Base-by-base conservation (phyloP, 2,888 invertebrate genomes). In the Plagiodera versicolora region DNA sequence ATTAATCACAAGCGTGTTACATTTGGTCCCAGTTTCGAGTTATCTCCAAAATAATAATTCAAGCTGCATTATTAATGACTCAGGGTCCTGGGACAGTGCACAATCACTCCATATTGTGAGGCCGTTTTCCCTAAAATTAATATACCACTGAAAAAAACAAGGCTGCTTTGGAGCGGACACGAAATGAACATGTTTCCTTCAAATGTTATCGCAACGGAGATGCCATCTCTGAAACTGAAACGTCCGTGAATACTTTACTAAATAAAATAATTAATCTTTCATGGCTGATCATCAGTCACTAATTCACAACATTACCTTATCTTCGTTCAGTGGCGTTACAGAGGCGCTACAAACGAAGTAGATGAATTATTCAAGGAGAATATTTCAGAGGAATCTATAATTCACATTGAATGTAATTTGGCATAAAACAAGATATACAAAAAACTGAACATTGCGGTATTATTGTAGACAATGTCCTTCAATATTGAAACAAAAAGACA, bases 111-210 rank as follows among this genome's bases (percentile, higher is more conserved):
- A 24, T 24, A 24, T 24, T 24, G 24, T 24, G 3, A 6, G 24
- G 62, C 50, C 60, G 62, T 60, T 62, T 60, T 35, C 19, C 46
- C 58, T 16, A 65, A 65, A 60, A 71, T 71, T 66, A 71, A 71
- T 71, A 66, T 60, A 62, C 64, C 54, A 56, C 30, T 18, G 54
- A 58, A 51, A 62, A 60, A 61, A 68, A 69, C 68, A 67, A 69
- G 65, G 63, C 63, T 67, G 67, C 71, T 68, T 71, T 71, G 70
- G 70, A 71, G 66, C 69, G 64, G 65, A 71, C 71, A 70, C 68
- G 65, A 63, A 70, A 73, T 73, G 68, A 74, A 73, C 72, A 72
- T 72, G 74, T 73, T 71, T 60, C 64, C 58, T 65, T 63, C 64
- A 51, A 52, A 56, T 30, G 67, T 71, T 71, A 71, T 71, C 70